phyloP scores from a whole-genome alignment of 23 tunicate species.

The Clavelina lepadiformis region DNA sequence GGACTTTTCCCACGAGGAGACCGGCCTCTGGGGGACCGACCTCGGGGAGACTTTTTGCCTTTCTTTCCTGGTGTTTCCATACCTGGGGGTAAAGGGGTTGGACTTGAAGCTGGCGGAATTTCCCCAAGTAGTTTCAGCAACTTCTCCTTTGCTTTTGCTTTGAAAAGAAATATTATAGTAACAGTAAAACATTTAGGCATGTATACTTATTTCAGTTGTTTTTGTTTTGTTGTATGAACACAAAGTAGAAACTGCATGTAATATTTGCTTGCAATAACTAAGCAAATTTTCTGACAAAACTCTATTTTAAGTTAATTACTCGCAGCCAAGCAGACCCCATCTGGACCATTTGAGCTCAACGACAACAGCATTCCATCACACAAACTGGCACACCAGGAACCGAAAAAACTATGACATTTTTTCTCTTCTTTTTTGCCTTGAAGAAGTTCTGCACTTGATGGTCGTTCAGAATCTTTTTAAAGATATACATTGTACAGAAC shows the following conservation, averaged over 20 bases:
- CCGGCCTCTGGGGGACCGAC: constrained; percentile 26
- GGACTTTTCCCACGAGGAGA: constrained; percentile 88
- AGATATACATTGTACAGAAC: background rate
- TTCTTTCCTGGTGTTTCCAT: constrained; percentile 77
- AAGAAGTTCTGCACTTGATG: constrained; percentile 39
- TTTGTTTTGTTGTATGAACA: too few species aligned
- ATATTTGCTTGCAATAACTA: background rate
- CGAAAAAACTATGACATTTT: constrained; percentile 33
- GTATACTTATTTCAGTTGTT: too few species aligned
- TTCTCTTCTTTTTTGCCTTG: constrained; percentile 25
- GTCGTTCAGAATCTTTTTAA: constrained; percentile 4
- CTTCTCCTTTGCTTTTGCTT: constrained; percentile 48
- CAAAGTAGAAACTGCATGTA: too few species aligned
- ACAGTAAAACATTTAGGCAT: too few species aligned
- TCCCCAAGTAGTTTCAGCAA: constrained; percentile 50
- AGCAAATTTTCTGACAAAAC: background rate
- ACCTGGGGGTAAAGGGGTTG: constrained; percentile 79
- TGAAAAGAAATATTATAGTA: constrained; percentile 25
- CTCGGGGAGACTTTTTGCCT: constrained; percentile 43
- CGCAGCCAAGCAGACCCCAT: constrained; percentile 57
- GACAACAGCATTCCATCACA: constrained; percentile 89
- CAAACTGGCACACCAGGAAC: constrained; percentile 69
- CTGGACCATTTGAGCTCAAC: constrained; percentile 67
- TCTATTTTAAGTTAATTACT: constrained; percentile 18
- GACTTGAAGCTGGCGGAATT: constrained; percentile 59